Conservation (phyloP, 2,113 vertebrate genomes). For the Myotis davidii region DNA sequence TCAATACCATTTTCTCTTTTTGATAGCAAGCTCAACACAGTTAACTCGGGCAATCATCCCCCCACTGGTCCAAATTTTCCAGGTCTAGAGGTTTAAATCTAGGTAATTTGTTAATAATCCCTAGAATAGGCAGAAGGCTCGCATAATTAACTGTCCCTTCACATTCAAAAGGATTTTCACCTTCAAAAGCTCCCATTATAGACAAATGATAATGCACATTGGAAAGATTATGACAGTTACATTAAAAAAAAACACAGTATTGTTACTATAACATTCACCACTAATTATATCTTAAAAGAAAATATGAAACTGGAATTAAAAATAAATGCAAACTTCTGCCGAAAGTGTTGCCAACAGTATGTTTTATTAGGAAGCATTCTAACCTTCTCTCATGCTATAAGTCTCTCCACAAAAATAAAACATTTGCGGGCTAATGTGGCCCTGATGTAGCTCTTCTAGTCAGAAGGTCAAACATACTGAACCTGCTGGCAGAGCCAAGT, state of each 20-base stretch:
- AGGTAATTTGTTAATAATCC: conserved; percentile 83
- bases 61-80: conserved; percentile 84
- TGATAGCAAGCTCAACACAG: conserved; percentile 47
- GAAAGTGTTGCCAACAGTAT: neutral
- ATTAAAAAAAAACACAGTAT: conserved; percentile 47
- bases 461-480: conserved; percentile 71
- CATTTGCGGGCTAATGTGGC: neutral
- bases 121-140: conserved; percentile 77
- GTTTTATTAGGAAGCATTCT: neutral
- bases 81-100: conserved; percentile 82
- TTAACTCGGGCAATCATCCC: conserved; percentile 56
- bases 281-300: neutral
- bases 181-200: conserved; percentile 62
- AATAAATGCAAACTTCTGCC: neutral
- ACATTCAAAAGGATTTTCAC: conserved; percentile 84
- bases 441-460: conserved; percentile 1
- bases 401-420: neutral
- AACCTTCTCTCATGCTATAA: neutral
- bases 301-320: neutral
- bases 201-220: conserved; percentile 81
- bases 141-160: conserved; percentile 83
- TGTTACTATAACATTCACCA: conserved; percentile 77
- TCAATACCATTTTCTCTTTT: conserved; percentile 83
- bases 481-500: conserved; percentile 1
- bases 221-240: conserved; percentile 77